Conservation (phyloP, 2,113 vertebrate species). For the Thermophis baileyi region DNA sequence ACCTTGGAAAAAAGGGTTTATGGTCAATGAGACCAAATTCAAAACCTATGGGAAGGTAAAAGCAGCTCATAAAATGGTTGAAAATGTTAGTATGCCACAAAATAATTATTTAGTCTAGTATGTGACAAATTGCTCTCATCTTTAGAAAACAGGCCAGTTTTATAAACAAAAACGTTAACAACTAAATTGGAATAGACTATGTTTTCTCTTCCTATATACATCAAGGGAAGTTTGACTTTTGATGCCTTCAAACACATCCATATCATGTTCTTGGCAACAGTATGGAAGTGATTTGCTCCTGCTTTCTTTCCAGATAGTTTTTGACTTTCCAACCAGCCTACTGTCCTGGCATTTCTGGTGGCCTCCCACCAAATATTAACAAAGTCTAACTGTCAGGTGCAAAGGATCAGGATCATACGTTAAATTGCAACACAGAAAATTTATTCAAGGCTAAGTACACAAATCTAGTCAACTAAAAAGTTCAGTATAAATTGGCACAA, state of each 20-base stretch:
- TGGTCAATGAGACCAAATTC: neutral
- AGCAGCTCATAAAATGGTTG: constrained; percentile 60
- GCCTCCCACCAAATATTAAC: neutral
- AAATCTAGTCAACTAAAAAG: neutral
- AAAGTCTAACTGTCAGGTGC: neutral
- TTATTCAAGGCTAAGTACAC: neutral
- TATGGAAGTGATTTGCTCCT: neutral
- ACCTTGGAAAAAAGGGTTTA: neutral
- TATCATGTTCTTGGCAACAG: neutral
- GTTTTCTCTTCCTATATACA: neutral
- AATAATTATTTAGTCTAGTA: constrained; percentile 53
- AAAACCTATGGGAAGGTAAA: constrained; percentile 44
- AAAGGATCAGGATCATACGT: neutral
- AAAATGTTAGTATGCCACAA: constrained; percentile 62
- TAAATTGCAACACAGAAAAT: neutral
- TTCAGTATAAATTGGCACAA: neutral
- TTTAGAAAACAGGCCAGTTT: constrained; percentile 62
- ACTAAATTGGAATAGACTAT: constrained; percentile 44
- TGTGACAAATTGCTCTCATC: constrained; percentile 58
- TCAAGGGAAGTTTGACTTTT: neutral
- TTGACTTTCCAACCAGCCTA: neutral
- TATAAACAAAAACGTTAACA: constrained; percentile 43
- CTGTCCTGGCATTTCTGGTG: neutral
- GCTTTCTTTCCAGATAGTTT: neutral
- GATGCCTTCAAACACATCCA: neutral